Conservation (phyloP, 64 coral and sea anemone species). For the Acropora tenuis region DNA sequence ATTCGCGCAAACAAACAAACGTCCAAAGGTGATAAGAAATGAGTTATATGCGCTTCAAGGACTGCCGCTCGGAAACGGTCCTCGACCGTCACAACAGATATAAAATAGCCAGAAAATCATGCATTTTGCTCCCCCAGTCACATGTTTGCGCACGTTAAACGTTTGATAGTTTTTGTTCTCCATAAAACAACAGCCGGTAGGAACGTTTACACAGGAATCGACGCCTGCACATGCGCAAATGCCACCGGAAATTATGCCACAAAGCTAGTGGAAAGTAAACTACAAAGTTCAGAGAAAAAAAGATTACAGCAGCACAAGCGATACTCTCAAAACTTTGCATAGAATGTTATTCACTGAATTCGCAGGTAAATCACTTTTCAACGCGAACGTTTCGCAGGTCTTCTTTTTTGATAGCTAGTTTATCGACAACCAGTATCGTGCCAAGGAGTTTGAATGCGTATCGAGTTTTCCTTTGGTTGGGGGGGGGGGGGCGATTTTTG, state of each 20-base stretch:
- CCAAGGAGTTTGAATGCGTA: too few species aligned
- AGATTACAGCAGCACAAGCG: too few species aligned
- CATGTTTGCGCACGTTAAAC: constrained; percentile 25
- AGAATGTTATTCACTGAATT: too few species aligned
- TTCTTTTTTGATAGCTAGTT: too few species aligned
- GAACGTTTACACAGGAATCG: neutral
- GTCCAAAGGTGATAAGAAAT: constrained; percentile 85
- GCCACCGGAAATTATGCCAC: neutral
- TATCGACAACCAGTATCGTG: too few species aligned
- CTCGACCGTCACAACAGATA: neutral
- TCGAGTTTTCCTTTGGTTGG: too few species aligned
- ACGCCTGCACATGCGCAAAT: neutral
- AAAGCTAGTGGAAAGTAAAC: neutral
- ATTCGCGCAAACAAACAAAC: constrained; percentile 90
- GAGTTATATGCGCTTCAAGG: constrained; percentile 22
- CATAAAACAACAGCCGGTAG: neutral
- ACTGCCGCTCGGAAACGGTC: constrained; percentile 36
- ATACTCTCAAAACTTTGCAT: too few species aligned
- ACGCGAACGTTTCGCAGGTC: too few species aligned
- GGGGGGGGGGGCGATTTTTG: neutral
- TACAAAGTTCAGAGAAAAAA: too few species aligned
- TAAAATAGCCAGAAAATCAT: constrained; percentile 17
- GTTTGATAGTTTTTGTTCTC: constrained; percentile 12
- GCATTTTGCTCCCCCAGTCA: neutral
- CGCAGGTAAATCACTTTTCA: too few species aligned